Base-by-base conservation (phyloP, 2,888 invertebrate species). In the Dione vanillae region DNA sequence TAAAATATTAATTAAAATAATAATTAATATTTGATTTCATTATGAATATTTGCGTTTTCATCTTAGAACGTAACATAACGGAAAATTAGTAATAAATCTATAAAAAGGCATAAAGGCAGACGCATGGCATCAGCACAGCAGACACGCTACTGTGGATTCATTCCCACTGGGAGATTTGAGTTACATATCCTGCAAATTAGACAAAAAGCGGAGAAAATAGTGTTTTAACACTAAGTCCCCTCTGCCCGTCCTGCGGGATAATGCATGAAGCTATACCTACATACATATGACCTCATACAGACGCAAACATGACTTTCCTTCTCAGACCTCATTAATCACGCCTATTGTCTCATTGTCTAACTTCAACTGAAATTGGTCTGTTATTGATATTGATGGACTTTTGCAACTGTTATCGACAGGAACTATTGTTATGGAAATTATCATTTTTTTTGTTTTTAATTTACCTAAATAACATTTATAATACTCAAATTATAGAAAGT, bases 361-460 rank as follows among this genome's bases (percentile, higher is more conserved):
- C 67, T 67, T 54, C 67, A 65, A 61, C 65, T 66, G 59, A 65
- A 65, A 69, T 67, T 71, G 45, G 45, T 64, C 58, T 66, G 68
- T 71, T 75, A 77, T 77, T 75, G 74, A 74, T 75, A 73, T 76
- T 69, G 65, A 76, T 74, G 71, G 56, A 72, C 47, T 68, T 40
- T 61, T 43, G 16, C 58, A 51, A 62, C 47, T 43, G 52, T 67
- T 66, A 68, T 73, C 69, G 45, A 72, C 62, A 47, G 56, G 47
- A 56, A 51, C 59, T 37, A 43, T 40, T 64, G 37, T 20, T 40
- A 37, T 14, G 43, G 41, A 45, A 49, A 27, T 45, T 61, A 61
- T 61, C 14, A 43, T 56, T 37, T 37, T 56, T 56, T 56, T 56
- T 56, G 56, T 56, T 56, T 40, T 40, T n/a, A n/a, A n/a, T n/a